Conservation (phyloP, 2,888 invertebrate species). For the Sarcophaga variegata region DNA sequence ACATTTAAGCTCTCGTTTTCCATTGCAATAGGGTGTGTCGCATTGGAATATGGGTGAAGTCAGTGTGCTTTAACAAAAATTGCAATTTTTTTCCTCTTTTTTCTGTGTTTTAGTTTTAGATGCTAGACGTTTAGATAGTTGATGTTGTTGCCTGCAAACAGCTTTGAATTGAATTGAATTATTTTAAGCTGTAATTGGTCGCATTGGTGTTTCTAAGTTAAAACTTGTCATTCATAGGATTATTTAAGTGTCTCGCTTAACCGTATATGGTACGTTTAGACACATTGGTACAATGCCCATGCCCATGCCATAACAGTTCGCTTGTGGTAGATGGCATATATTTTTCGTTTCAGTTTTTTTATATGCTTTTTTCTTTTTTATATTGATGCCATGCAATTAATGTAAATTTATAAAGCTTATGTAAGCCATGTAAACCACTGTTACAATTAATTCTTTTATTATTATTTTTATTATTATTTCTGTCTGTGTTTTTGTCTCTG, state of each 20-base stretch:
- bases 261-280: not conserved
- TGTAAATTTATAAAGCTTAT: slow-evolving; percentile 58
- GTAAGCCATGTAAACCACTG: slow-evolving; percentile 58
- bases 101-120: not conserved
- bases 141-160: not conserved
- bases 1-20: slow-evolving; percentile 40
- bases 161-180: slow-evolving; percentile 17
- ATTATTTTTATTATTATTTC: slow-evolving; percentile 40
- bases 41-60: slow-evolving; percentile 53
- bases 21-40: slow-evolving; percentile 58
- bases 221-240: slow-evolving; percentile 54
- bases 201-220: slow-evolving; percentile 29
- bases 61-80: slow-evolving; percentile 20
- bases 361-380: not conserved
- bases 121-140: slow-evolving; percentile 35
- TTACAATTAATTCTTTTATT: slow-evolving; percentile 63
- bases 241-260: slow-evolving; percentile 23
- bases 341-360: slow-evolving; percentile 1
- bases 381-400: slow-evolving; percentile 58
- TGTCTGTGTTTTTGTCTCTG: not conserved
- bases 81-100: not conserved
- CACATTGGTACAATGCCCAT: not conserved
- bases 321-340: slow-evolving; percentile 11
- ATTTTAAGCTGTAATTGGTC: slow-evolving; percentile 41
- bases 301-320: not conserved